Conservation (phyloP, 1,140 invertebrate species). For the Drosophila prosaltans region DNA sequence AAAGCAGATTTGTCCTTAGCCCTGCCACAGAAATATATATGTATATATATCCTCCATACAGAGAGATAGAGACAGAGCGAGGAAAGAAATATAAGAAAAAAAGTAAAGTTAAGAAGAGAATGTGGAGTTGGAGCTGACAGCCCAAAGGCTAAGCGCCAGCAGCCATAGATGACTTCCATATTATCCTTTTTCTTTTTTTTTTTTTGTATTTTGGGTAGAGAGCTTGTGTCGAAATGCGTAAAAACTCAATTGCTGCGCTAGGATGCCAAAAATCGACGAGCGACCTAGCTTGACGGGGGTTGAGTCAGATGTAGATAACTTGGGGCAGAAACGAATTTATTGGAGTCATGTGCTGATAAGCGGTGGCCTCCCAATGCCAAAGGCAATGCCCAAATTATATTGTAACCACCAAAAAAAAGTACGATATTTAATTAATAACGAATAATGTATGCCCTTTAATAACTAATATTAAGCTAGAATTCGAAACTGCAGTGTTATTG, state of each 20-base stretch:
- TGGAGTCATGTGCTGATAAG: conserved; percentile 80
- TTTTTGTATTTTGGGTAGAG: conserved; percentile 2
- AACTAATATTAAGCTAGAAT: too few relatives aligned
- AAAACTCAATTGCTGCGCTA: conserved; percentile 76
- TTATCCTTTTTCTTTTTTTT: conserved; percentile 36
- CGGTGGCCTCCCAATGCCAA: conserved; percentile 65
- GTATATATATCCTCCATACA: conserved; percentile 33
- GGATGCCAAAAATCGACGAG: conserved; percentile 36
- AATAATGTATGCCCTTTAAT: not conserved
- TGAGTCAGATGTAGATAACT: conserved; percentile 70
- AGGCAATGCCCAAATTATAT: conserved; percentile 75
- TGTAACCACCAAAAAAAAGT: conserved; percentile 46
- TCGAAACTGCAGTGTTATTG: too few relatives aligned
- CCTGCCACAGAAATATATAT: conserved; percentile 15
- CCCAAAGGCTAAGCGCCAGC: conserved; percentile 37
- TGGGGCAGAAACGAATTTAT: conserved; percentile 68
- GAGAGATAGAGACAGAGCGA: not conserved
- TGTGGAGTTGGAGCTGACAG: conserved; percentile 37
- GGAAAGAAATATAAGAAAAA: not conserved
- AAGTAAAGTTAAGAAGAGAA: conserved; percentile 2
- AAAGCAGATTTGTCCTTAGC: conserved; percentile 77
- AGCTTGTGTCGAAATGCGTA: conserved; percentile 73
- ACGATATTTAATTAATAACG: conserved; percentile 5
- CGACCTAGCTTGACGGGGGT: not conserved
- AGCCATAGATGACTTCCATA: conserved; percentile 41